Conservation (phyloP, 2,888 invertebrate genomes). For the Drosophila picticornis region DNA sequence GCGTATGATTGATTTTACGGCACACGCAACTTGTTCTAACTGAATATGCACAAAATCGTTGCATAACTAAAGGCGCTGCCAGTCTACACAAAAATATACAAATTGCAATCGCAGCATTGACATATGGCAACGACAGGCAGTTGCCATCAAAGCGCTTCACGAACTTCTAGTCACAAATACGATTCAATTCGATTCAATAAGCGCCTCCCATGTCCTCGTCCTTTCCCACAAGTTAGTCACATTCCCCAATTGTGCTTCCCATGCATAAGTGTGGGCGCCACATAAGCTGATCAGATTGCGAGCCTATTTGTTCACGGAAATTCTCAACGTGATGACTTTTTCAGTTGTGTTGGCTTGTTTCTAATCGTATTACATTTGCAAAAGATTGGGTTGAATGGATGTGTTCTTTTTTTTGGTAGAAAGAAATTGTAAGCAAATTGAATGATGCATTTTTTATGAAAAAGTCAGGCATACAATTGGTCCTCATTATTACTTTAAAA, state of each 20-base stretch:
- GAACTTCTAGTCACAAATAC: constrained; percentile 68
- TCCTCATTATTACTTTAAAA: neutral
- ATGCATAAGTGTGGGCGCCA: constrained; percentile 34
- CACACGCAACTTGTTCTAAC: constrained; percentile 44
- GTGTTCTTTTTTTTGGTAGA: neutral
- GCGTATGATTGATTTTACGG: constrained; percentile 73
- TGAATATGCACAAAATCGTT: constrained; percentile 59
- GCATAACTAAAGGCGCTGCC: constrained; percentile 64
- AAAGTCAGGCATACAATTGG: neutral
- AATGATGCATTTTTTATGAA: constrained; percentile 4
- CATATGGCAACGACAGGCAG: constrained; percentile 41
- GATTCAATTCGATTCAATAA: constrained; percentile 72
- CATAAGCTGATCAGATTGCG: constrained; percentile 52
- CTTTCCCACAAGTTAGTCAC: constrained; percentile 5
- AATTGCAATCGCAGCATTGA: constrained; percentile 64
- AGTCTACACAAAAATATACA: constrained; percentile 25
- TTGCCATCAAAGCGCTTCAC: constrained; percentile 43
- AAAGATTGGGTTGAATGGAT: constrained; percentile 12
- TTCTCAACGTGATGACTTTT: constrained; percentile 24
- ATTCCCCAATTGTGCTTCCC: constrained; percentile 22
- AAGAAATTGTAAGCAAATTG: constrained; percentile 16
- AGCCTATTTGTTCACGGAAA: constrained; percentile 27
- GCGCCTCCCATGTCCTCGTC: constrained; percentile 34
- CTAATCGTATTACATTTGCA: constrained; percentile 45
- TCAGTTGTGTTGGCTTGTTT: constrained; percentile 15